Evolutionary conservation across 2,888 invertebrate genomes (phyloP), one percentile per base, ranked within the genome.

Genomic region (Nipponacmea schrenckii): DNA sequence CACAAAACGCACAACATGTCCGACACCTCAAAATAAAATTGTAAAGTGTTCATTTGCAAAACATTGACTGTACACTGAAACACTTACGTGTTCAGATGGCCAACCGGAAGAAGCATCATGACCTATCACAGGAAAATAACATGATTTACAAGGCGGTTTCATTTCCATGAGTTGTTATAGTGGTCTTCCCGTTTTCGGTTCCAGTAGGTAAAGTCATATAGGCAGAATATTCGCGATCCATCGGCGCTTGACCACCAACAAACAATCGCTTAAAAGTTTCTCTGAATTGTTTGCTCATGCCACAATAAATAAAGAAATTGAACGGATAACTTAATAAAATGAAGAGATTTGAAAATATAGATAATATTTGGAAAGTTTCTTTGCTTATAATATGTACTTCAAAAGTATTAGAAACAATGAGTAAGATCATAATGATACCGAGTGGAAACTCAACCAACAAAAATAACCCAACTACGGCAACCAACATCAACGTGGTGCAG

Each of bases 281-380:
- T n/a, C 97, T 91, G 89, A 97, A 97, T 88, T 95, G 96, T 46
- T 95, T 91, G 46, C 95, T 96, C 97, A 97, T 98, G 27, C 96
- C 96, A 88, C 96, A 97, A 86, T 97, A 97, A 79, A 97, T 96
- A 74, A 96, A 96, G 85, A 97, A 97, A 89, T 97, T 96, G 72
- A 96, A 94, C 15, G 96, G 96, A 89, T 96, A 96, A 65, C 95
- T 95, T 56, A 96, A 92, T 73, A 96, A 93, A 74, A 97, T 94
- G 87, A 95, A 94, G 90, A 97, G 96, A 90, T 97, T 97, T 15
- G 95, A 95, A 85, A 95, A 93, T 50, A 84, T 79, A 5, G 84
- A 80, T 70, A 87, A 80, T 12, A 83, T 80, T 7, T 77, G 74
- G 67, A 82, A 81, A 14, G 83, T 77, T 8, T 80, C 76, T 4